phyloP scores from a whole-genome alignment of 1,140 invertebrate species.

The Eciton burchellii region DNA sequence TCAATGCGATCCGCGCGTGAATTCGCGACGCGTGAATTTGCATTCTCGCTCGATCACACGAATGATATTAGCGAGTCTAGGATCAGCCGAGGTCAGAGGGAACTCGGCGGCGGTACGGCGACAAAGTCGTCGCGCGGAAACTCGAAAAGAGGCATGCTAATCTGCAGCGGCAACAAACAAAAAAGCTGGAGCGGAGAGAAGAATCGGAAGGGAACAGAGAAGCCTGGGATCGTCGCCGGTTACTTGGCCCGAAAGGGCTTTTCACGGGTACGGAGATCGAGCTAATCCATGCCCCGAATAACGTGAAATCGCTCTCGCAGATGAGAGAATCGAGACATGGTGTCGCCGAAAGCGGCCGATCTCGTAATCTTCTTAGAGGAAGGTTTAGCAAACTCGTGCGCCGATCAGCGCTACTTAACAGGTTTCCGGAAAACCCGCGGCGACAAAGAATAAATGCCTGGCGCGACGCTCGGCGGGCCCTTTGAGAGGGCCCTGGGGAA shows the following conservation, averaged over 20 bases:
- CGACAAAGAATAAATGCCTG: not conserved
- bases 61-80: not conserved
- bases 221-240: conserved; percentile 35
- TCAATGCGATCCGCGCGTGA: not conserved
- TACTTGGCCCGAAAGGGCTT: conserved; percentile 63
- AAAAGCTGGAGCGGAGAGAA: conserved; percentile 31
- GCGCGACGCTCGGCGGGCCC: not conserved
- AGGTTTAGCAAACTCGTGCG: conserved; percentile 51
- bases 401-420: conserved; percentile 47
- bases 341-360: conserved; percentile 30
- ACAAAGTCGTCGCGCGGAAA: conserved; percentile 54
- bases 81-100: conserved; percentile 8
- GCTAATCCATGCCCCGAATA: conserved; percentile 68
- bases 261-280: conserved; percentile 62
- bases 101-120: conserved; percentile 2
- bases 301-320: conserved; percentile 74
- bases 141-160: conserved; percentile 35
- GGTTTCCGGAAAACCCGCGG: conserved; percentile 8
- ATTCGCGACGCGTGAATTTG: not conserved
- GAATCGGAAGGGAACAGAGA: conserved; percentile 5
- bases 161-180: conserved; percentile 69
- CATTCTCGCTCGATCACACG: not conserved
- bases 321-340: conserved; percentile 56
- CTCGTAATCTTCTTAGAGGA: conserved; percentile 77
- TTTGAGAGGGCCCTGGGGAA: not conserved